These are phyloP conservation scores for Achatina immaculata DNA, from an alignment of 1,140 invertebrate genomes.

Conservation along the genomic window DNA sequence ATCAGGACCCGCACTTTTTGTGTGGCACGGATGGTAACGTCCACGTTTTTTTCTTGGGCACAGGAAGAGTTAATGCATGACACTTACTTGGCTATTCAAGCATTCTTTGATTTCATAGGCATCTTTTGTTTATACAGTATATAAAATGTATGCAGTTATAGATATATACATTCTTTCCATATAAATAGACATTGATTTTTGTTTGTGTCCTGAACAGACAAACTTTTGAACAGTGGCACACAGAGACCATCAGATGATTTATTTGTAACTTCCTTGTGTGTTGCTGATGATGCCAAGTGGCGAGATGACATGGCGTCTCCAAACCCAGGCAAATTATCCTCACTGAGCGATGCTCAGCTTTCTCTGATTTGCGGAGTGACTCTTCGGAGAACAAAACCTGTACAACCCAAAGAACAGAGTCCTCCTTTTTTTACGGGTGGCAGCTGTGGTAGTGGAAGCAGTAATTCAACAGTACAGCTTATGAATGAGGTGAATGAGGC, in stretches of 20 bases:
- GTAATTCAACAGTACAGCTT: slow-evolving; percentile 72
- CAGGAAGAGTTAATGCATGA: too few species aligned
- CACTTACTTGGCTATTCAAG: too few species aligned
- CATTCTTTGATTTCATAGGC: too few species aligned
- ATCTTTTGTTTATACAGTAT: too few species aligned
- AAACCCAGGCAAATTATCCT: slow-evolving; percentile 34
- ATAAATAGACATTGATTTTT: neutral
- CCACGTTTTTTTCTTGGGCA: too few species aligned
- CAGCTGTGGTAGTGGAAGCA: neutral
- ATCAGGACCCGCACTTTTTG: too few species aligned
- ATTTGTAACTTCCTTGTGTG: slow-evolving; percentile 61
- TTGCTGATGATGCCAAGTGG: slow-evolving; percentile 47
- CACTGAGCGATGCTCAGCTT: slow-evolving; percentile 45
- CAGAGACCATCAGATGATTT: slow-evolving; percentile 66
- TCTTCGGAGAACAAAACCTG: slow-evolving; percentile 52
- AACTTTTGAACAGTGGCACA: neutral
- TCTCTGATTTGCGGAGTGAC: slow-evolving; percentile 65
- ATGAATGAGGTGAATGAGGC: slow-evolving; percentile 78
- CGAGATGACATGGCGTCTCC: slow-evolving; percentile 10
- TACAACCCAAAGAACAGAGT: slow-evolving; percentile 38
- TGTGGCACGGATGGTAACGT: too few species aligned
- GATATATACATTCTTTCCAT: neutral
- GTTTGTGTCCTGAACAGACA: slow-evolving; percentile 13
- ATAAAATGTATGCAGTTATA: too few species aligned
- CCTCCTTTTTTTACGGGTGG: neutral